Evolutionary conservation across 2,888 invertebrate genomes (phyloP), one percentile per base, ranked within the genome.

Genomic region (Augiades crinisus): DNA sequence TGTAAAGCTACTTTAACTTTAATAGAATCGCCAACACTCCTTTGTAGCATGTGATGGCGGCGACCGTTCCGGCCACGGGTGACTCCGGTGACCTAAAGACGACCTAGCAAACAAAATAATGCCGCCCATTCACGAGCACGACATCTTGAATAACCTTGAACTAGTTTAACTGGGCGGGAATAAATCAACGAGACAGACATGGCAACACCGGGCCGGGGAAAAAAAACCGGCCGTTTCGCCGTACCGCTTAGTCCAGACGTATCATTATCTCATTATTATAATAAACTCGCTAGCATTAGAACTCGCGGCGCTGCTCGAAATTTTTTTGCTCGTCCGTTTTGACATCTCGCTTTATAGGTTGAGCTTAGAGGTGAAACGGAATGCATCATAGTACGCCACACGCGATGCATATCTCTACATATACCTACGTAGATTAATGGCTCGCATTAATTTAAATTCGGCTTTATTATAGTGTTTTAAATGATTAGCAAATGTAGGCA

Each of bases 231-330:
- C 65, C 64, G 68, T 66, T 81, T 79, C 76, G 70, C 69, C 68
- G 75, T 75, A 78, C 72, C 79, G 78, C 72, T 78, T 80, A 78
- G 69, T 69, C 63, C 77, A 84, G 83, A 84, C 83, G 72, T 85
- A 75, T 87, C 70, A 89, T 88, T 88, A 88, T 79, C 80, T 79
- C 75, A 85, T 86, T 86, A 84, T 79, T 74, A 73, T 80, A 80
- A 76, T 78, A 70, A 75, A 70, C 63, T 55, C 50, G 56, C 57
- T 56, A 56, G 54, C 57, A 56, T 61, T 59, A 57, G 46, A 60
- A 56, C 55, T 53, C 37, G 53, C 44, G 56, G 55, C 47, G 36
- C 33, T 57, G 6, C 45, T 45, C 33, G 51, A 10, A 19, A 14
- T n/a, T 41, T 31, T 38, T 52, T 52, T 50, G 41, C 27, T 49